A percentile compares a stretch with the other conserved stretches of the same genome.
phyloP scores from a whole-genome alignment of 1,140 invertebrate species.

The Palaemon carinicauda region DNA sequence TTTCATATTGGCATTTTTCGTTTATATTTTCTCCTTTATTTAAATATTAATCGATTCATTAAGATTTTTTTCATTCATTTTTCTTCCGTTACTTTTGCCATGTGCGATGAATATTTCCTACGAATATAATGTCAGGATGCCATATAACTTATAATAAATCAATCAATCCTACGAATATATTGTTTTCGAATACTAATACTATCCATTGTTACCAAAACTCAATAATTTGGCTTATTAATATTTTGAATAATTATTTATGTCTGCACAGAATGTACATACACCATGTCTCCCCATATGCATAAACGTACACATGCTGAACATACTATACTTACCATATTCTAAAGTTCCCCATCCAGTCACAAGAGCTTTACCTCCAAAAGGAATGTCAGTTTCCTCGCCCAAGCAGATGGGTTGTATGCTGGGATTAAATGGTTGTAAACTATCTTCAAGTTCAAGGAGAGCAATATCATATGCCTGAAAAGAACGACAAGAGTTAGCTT shows the following conservation, averaged over 20 bases:
- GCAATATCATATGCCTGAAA: background rate
- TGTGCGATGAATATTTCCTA: no score
- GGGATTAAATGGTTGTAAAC: background rate
- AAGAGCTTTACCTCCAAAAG: conserved; percentile 12
- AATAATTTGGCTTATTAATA: background rate
- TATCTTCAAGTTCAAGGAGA: background rate
- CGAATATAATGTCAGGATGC: no score
- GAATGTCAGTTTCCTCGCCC: conserved; percentile 14
- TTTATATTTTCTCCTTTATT: no score
- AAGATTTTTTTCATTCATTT: no score
- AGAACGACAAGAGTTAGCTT: background rate
- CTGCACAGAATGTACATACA: background rate
- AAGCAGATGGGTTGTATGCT: conserved; percentile 7
- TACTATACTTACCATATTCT: background rate
- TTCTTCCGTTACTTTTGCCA: no score
- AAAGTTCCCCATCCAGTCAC: conserved; percentile 15
- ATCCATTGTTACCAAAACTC: no score
- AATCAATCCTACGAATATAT: no score
- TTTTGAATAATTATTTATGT: background rate
- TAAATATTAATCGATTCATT: no score
- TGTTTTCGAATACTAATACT: no score
- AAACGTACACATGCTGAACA: background rate
- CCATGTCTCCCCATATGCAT: no score
- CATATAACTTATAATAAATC: no score
- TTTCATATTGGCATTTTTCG: no score